Conservation (phyloP, 2,888 invertebrate species). For the Ceramica pisi region DNA sequence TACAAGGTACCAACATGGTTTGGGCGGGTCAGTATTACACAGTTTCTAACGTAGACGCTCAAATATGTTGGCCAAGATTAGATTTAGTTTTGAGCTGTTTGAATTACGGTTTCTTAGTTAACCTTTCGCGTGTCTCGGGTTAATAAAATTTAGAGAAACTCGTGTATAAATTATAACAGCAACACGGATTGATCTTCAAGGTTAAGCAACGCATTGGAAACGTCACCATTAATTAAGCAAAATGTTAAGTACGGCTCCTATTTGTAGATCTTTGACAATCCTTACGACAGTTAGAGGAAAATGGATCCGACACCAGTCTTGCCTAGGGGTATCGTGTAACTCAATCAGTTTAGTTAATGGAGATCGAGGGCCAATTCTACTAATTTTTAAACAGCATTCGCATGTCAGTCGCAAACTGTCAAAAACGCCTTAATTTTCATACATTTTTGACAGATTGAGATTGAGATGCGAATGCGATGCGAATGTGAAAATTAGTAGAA, state of each 20-base stretch:
- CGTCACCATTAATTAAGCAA: no score
- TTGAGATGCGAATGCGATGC: no score
- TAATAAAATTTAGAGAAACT: not conserved
- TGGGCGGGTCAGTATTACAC: conserved; percentile 43
- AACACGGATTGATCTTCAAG: not conserved
- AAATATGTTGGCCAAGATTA: conserved; percentile 31
- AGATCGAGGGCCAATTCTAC: no score
- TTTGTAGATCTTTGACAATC: not conserved
- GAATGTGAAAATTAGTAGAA: no score
- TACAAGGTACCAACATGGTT: conserved; percentile 59
- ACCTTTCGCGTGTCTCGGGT: no score
- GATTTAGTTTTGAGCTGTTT: conserved; percentile 28
- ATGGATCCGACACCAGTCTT: not conserved
- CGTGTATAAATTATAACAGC: no score
- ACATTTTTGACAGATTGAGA: no score
- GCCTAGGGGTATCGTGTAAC: not conserved
- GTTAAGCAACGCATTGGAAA: not conserved
- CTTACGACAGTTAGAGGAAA: not conserved
- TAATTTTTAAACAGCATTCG: no score
- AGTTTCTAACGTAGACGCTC: conserved; percentile 31
- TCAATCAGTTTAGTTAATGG: not conserved
- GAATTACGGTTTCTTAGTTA: conserved; percentile 22
- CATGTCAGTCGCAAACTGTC: no score
- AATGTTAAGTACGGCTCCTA: not conserved
- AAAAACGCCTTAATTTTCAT: no score